Percentiles rank a stretch among this genome's conserved stretches.
Evolutionary conservation across 64 coral and sea anemone species (phyloP).

Genomic region (Acropora yongei): DNA sequence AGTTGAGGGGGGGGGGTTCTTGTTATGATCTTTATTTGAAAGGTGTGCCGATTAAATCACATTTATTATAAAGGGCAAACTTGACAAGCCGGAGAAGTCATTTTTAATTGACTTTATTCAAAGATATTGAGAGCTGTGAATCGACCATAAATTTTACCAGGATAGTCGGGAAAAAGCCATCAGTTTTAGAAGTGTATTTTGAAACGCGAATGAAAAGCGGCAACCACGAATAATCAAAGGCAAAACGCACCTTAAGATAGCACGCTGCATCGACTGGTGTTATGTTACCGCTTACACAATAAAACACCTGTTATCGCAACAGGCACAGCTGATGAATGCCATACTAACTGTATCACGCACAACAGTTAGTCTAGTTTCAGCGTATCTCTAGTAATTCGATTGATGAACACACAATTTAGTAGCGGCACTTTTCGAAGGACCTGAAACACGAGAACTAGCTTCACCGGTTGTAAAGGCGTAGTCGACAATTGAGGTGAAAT

Average conservation of each 20-base stretch:
- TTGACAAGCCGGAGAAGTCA: too few relatives aligned
- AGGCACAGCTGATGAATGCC: conserved; percentile 19
- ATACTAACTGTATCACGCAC: conserved; percentile 6
- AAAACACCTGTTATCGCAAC: conserved; percentile 36
- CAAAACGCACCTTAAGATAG: neutral
- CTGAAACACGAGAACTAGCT: too few relatives aligned
- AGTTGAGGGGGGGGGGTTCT: too few relatives aligned
- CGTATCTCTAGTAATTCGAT: neutral
- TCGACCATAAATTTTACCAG: neutral
- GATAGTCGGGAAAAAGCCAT: too few relatives aligned
- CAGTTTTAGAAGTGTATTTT: neutral
- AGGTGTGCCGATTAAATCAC: too few relatives aligned
- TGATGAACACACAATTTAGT: neutral
- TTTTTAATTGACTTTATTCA: neutral
- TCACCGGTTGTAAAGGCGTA: neutral
- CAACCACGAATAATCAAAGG: neutral
- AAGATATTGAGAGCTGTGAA: neutral
- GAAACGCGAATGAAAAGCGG: neutral
- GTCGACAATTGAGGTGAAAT: neutral
- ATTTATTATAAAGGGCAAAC: too few relatives aligned
- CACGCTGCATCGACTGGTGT: neutral
- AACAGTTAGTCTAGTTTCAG: neutral
- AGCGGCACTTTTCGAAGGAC: too few relatives aligned
- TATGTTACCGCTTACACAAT: neutral
- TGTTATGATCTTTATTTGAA: too few relatives aligned